Conservation (phyloP, 2,797 vertebrate genomes). For the Danio tinwini region DNA sequence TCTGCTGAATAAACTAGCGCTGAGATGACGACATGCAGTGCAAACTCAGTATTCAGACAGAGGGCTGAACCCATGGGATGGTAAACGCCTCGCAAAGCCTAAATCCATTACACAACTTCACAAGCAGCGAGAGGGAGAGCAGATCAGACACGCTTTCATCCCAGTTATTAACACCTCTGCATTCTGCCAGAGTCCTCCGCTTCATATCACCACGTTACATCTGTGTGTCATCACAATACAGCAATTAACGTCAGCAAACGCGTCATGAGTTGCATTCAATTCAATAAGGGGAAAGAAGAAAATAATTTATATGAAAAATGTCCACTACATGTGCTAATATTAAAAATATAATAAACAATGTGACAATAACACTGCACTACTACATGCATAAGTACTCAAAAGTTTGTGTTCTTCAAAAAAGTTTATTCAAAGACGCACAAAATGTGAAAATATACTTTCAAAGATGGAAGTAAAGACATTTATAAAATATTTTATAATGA, state of each 20-base stretch:
- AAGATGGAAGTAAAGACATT: background rate
- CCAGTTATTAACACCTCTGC: constrained; percentile 19
- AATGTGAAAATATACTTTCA: background rate
- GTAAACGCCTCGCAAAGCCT: background rate
- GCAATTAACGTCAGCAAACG: background rate
- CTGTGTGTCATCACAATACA: background rate
- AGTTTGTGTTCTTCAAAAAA: background rate
- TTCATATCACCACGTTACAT: background rate
- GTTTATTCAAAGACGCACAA: background rate
- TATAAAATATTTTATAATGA: background rate
- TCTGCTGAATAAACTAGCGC: background rate
- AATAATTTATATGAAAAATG: background rate
- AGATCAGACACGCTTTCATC: constrained; percentile 16
- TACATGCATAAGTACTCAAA: background rate
- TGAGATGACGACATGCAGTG: constrained; percentile 53
- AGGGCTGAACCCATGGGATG: constrained; percentile 10
- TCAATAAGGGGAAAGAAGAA: background rate
- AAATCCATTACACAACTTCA: constrained; percentile 31
- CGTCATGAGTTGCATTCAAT: background rate
- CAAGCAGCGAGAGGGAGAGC: background rate
- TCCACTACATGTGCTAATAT: no score
- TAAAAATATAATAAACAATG: background rate
- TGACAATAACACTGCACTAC: background rate
- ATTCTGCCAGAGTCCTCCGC: constrained; percentile 3
- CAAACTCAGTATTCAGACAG: constrained; percentile 38